Base-by-base conservation (phyloP, 2,888 invertebrate species). In the Ceratothoa steindachneri region DNA sequence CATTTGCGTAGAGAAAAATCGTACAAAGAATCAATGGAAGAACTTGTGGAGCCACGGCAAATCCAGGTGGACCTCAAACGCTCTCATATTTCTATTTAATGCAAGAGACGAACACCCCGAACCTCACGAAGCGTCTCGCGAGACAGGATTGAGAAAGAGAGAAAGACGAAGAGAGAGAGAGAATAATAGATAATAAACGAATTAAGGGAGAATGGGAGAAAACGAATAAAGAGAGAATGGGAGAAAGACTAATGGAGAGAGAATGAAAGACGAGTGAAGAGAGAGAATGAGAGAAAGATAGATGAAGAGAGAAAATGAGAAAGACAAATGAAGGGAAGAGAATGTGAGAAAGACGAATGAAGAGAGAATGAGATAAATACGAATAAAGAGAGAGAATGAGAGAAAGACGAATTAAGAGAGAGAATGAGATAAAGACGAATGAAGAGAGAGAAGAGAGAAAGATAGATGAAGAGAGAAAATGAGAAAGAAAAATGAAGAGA, bases 351-450 rank as follows among this genome's bases (percentile, higher is more conserved):
- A 60, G 60, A 60, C 22, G 24, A 24, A 60, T n/a, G 24, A 24
- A 60, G 60, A 60, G 60, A 60, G 60, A 60, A 24, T 22, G 60
- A 60, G 60, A 60, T n/a, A 60, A 24, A 60, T n/a, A 60, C 22
- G 24, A 24, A 60, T n/a, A 60, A 24, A 60, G 60, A 60, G 60
- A 60, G 60, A 60, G 60, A 60, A 24, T 22, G 60, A 60, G 60
- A 60, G 60, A 60, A 19, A 51, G 52, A 51, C n/a, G 19, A 19
- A 51, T 15, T n/a, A 19, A 51, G 52, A 51, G 52, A 51, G 52
- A 51, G 52, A 51, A 19, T n/a, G 52, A 51, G 52, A 51, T 15
- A 51, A 19, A 51, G 52, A 51, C n/a, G 19, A 19, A 51, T 15
- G 19, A 19, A 51, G 52, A 51, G 3, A 51, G 52, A 51, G 52